phyloP scores from a whole-genome alignment of 1,140 invertebrate genomes.

The Lepidurus couesii region DNA sequence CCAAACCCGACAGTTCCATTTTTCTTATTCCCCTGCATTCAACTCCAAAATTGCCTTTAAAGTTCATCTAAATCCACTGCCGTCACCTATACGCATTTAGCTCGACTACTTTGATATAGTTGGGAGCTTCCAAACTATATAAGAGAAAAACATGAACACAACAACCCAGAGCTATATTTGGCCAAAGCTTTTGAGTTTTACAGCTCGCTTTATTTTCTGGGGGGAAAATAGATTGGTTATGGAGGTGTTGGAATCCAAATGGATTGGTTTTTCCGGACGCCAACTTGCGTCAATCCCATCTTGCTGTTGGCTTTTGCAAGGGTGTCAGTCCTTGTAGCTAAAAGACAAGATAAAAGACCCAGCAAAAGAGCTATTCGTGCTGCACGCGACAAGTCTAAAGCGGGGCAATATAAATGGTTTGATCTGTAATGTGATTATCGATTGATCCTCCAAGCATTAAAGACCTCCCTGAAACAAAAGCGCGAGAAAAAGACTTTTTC shows the following conservation, averaged over 20 bases:
- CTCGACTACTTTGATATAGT: background rate
- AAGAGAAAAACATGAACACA: background rate
- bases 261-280: background rate
- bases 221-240: background rate
- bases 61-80: background rate
- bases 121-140: too few relatives aligned
- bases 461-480: background rate
- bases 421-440: background rate
- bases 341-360: background rate
- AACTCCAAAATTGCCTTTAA: constrained; percentile 14
- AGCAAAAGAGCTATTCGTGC: background rate
- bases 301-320: background rate
- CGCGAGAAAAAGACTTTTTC: background rate
- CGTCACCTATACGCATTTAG: background rate
- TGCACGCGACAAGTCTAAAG: background rate
- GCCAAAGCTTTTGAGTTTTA: background rate
- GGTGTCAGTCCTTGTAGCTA: background rate
- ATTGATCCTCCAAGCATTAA: background rate
- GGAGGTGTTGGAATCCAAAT: background rate
- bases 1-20: background rate
- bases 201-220: background rate
- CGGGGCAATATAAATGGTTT: background rate
- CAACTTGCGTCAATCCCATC: background rate
- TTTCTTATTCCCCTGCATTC: background rate
- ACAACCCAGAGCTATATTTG: background rate